Conservation (phyloP, 2,888 invertebrate species). For the Dynastes grantii region DNA sequence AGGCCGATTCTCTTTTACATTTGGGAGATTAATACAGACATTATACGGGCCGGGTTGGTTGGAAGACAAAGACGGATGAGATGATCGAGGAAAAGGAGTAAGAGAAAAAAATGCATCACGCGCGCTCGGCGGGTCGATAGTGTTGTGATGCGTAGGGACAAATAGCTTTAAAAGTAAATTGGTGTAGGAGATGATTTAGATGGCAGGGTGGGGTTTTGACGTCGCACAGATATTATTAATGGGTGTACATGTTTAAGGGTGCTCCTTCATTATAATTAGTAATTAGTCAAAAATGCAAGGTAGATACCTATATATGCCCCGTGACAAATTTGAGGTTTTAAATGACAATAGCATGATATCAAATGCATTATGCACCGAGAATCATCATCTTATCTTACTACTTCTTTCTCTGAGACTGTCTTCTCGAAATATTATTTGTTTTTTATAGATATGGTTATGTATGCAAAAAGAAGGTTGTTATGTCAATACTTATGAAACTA, state of each 20-base stretch:
- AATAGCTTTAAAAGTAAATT: constrained; percentile 51
- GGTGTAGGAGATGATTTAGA: constrained; percentile 47
- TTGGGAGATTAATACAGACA: constrained; percentile 48
- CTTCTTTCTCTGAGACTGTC: neutral
- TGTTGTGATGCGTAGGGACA: constrained; percentile 48
- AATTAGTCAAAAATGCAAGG: constrained; percentile 30
- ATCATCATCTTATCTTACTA: neutral
- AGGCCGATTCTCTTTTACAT: constrained; percentile 31
- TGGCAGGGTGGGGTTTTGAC: constrained; percentile 39
- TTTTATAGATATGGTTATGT: neutral
- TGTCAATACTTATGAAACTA: neutral
- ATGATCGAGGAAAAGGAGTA: neutral
- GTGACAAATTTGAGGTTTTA: neutral
- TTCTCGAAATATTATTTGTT: neutral
- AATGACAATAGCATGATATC: neutral
- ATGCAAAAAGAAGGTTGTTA: neutral
- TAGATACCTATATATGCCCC: neutral
- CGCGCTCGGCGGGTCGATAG: constrained; percentile 39
- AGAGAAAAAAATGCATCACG: constrained; percentile 10
- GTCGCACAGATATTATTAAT: constrained; percentile 37
- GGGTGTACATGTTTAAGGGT: constrained; percentile 23
- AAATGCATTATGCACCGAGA: neutral
- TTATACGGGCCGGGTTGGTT: constrained; percentile 23
- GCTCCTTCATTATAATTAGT: constrained; percentile 27
- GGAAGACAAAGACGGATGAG: neutral